These are phyloP conservation scores for Perca schrenkii DNA, from an alignment of 2,113 vertebrate species.

Conservation along the genomic window DNA sequence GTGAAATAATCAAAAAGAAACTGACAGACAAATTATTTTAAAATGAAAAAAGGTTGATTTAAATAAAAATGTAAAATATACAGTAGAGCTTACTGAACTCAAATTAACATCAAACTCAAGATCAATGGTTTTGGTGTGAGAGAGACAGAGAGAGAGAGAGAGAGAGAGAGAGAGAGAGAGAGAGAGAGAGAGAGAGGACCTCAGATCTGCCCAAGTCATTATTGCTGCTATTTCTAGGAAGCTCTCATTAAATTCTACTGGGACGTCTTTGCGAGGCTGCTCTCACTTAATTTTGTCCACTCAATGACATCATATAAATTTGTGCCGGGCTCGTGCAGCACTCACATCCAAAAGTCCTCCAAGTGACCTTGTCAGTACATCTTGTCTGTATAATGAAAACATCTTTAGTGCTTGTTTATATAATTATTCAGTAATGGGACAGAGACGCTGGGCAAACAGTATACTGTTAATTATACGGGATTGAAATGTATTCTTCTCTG, in stretches of 20 bases:
- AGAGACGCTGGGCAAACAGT: background rate
- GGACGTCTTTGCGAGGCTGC: constrained; percentile 52
- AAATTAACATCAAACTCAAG: background rate
- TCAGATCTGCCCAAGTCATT: constrained; percentile 42
- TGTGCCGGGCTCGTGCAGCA: background rate
- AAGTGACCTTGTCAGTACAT: constrained; percentile 63
- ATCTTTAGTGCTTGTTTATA: constrained; percentile 10
- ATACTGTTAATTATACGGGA: constrained; percentile 1
- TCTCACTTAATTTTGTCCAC: constrained; percentile 59
- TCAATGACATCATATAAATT: constrained; percentile 62
- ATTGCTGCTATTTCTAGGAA: constrained; percentile 62
- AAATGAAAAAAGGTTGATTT: background rate
- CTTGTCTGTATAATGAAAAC: constrained; percentile 20
- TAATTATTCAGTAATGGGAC: background rate
- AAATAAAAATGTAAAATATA: background rate
- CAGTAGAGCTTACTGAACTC: background rate
- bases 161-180: background rate
- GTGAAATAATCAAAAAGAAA: constrained; percentile 31
- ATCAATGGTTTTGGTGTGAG: background rate
- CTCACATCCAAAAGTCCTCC: constrained; percentile 63
- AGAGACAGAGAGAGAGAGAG: constrained; percentile 2
- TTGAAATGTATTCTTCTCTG: constrained; percentile 16
- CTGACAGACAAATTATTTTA: background rate
- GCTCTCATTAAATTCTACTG: constrained; percentile 63
- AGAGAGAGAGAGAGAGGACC: constrained; percentile 10